Evolutionary conservation across 2,888 invertebrate genomes (phyloP).

Genomic region (Patella caerulea): DNA sequence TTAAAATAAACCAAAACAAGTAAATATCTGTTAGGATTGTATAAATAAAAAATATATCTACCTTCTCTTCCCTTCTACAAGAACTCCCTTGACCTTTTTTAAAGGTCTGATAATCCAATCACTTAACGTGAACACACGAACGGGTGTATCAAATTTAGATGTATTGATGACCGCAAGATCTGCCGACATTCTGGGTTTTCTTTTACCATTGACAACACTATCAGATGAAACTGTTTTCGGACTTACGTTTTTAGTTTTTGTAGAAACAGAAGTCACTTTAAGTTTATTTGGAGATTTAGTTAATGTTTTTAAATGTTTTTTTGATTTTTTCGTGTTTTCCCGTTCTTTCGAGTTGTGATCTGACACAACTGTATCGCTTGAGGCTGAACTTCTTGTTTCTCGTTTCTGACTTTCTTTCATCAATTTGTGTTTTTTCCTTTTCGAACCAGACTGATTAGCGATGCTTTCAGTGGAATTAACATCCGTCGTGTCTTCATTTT

Average conservation of each 20-base stretch:
- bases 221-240: neutral
- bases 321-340: too few species aligned
- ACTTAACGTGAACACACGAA: neutral
- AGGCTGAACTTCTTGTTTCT: too few species aligned
- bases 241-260: neutral
- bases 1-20: too few species aligned
- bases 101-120: conserved; percentile 27
- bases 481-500: neutral
- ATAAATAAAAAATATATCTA: conserved; percentile 8
- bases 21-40: too few species aligned
- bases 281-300: too few species aligned
- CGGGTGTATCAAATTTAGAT: neutral
- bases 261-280: neutral
- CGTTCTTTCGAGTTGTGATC: too few species aligned
- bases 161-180: neutral
- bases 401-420: too few species aligned
- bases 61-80: conserved; percentile 42
- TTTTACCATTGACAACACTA: neutral
- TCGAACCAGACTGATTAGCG: too few species aligned
- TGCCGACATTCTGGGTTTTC: neutral
- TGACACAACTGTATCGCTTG: too few species aligned
- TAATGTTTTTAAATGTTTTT: too few species aligned
- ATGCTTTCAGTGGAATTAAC: too few species aligned
- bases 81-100: conserved; percentile 29
- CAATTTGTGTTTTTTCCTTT: too few species aligned